Evolutionary conservation across 2,888 invertebrate species (phyloP), one percentile per base, ranked within the genome.

Genomic region (Sesamia inferens): DNA sequence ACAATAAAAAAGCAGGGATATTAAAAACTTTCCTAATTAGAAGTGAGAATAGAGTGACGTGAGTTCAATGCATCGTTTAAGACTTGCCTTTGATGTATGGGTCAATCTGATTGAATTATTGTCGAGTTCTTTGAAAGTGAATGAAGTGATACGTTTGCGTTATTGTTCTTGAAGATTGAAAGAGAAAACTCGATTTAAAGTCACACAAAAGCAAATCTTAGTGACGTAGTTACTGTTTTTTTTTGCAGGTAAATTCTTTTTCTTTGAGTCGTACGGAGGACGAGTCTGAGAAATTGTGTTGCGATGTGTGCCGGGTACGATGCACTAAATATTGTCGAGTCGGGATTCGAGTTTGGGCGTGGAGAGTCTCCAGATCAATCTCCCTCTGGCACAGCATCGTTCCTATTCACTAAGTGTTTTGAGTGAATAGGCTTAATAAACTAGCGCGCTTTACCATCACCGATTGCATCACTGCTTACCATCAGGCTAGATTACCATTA

Each of bases 1-100:
- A 94, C 93, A 94, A 93, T 95, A 94, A 94, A 95, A 94, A 94
- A 79, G 76, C 78, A 90, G 90, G 90, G 88, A 93, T 92, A 90
- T 92, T 92, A 90, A 91, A 92, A 95, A 95, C 89, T 95, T 95
- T 94, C 91, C 90, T 93, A 95, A 95, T 95, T 94, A 94, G 92
- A 90, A 90, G 76, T 82, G 89, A 86, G 88, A 92, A 82, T 71
- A 93, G 92, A 92, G 83, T 90, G 88, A 90, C 89, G 89, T 88
- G 85, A 88, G 89, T 89, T 90, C 90, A 90, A 92, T 91, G 90
- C 91, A 91, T 89, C 89, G 86, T 89, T 86, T 81, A 86, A 82
- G 85, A 76, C 68, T 82, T 79, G 65, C 66, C 65, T 66, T 76
- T 79, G 82, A 82, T 85, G 47, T 75, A 82, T 85, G 78, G 68